Conservation (phyloP, 2,888 invertebrate species). For the Apotomis turbidana region DNA sequence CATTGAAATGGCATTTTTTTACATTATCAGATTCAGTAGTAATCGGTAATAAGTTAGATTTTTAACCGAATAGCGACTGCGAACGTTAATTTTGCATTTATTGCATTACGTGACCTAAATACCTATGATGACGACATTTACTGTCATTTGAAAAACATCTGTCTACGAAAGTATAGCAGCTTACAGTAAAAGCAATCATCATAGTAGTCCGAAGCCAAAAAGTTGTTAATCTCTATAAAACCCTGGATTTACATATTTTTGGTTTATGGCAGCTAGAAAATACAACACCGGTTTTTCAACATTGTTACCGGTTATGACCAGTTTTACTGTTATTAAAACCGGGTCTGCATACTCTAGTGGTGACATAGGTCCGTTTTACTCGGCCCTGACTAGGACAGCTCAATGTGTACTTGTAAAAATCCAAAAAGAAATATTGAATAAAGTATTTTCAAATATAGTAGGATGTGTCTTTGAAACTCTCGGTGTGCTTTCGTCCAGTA, state of each 20-base stretch:
- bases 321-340: not conserved
- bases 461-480: conserved; percentile 81
- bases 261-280: not conserved
- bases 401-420: conserved; percentile 74
- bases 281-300: not conserved
- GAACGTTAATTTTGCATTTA: conserved; percentile 69
- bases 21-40: conserved; percentile 67
- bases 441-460: conserved; percentile 76
- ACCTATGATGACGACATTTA: not conserved
- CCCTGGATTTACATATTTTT: not conserved
- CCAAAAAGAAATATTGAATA: conserved; percentile 59
- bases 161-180: not conserved
- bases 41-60: conserved; percentile 67
- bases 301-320: not conserved
- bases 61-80: conserved; percentile 60
- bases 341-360: not conserved
- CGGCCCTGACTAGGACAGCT: conserved; percentile 79
- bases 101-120: conserved; percentile 52
- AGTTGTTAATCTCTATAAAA: not conserved
- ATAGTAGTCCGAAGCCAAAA: not conserved
- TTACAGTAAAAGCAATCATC: not conserved
- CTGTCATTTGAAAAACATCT: not conserved
- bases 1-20: conserved; percentile 68
- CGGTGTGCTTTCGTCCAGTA: conserved; percentile 81
- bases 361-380: conserved; percentile 42